phyloP scores from a whole-genome alignment of 1,140 invertebrate species.

The Drosophila fuyamai region DNA sequence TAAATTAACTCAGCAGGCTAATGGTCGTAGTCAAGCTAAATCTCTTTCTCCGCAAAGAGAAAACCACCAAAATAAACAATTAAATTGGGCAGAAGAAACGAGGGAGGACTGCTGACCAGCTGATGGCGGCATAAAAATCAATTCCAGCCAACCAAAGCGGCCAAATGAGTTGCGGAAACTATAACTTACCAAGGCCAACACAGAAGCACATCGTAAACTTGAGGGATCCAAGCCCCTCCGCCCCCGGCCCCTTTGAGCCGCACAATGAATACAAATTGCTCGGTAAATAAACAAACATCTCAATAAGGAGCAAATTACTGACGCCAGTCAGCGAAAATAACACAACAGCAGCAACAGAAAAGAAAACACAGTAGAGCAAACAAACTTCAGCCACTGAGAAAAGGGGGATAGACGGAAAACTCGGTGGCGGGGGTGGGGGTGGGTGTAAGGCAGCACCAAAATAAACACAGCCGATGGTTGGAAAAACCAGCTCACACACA shows the following conservation, averaged over 20 bases:
- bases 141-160: slow-evolving; percentile 70
- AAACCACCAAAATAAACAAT: slow-evolving; percentile 71
- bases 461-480: slow-evolving; percentile 68
- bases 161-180: slow-evolving; percentile 82
- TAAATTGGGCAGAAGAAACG: slow-evolving; percentile 58
- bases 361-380: slow-evolving; percentile 34
- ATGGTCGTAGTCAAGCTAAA: slow-evolving; percentile 25
- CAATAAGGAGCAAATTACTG: slow-evolving; percentile 83
- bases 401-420: slow-evolving; percentile 11
- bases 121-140: slow-evolving; percentile 73
- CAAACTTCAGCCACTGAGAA: slow-evolving; percentile 29
- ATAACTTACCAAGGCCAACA: slow-evolving; percentile 70
- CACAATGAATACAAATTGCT: slow-evolving; percentile 83
- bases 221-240: slow-evolving; percentile 19
- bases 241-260: slow-evolving; percentile 32
- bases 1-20: slow-evolving; percentile 71
- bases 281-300: slow-evolving; percentile 83
- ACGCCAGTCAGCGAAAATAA: slow-evolving; percentile 76
- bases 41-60: slow-evolving; percentile 8
- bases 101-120: slow-evolving; percentile 26
- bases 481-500: slow-evolving; percentile 31
- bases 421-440: slow-evolving; percentile 2
- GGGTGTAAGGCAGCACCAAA: slow-evolving; percentile 38
- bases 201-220: slow-evolving; percentile 57
- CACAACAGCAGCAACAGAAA: slow-evolving; percentile 28